A percentile compares a stretch with the other conserved stretches of the same genome.
Conservation (phyloP, 2,113 vertebrate genomes). For the Microcebus griseorufus region DNA sequence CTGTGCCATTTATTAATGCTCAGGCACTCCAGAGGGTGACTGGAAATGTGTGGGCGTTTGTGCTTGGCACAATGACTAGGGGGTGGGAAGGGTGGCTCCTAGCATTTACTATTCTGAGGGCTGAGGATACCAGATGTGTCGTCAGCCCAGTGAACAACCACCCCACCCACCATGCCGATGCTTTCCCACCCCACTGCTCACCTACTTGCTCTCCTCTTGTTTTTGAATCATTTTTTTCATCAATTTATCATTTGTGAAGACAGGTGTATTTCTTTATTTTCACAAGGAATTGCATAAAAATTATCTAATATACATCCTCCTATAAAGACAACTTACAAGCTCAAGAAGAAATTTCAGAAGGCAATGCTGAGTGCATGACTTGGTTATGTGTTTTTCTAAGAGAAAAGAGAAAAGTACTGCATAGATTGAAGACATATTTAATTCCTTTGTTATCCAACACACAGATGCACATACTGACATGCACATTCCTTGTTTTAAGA, state of each 20-base stretch:
- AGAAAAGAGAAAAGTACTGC: neutral
- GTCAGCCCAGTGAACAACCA: no score
- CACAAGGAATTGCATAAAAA: neutral
- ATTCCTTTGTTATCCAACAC: neutral
- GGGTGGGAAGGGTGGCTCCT: neutral
- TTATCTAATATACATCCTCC: neutral
- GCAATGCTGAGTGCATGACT: neutral
- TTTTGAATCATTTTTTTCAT: neutral
- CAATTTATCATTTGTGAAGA: neutral
- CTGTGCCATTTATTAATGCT: neutral
- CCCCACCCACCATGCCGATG: fast-evolving
- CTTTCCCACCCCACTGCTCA: neutral
- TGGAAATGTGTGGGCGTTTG: neutral
- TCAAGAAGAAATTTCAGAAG: neutral
- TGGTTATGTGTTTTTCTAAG: neutral
- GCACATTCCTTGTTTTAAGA: neutral
- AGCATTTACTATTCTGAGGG: neutral
- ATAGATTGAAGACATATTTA: neutral
- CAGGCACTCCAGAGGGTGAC: neutral
- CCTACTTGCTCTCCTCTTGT: neutral
- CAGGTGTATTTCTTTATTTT: neutral
- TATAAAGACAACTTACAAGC: neutral
- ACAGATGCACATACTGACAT: neutral
- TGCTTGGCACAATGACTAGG: neutral
- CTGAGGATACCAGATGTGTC: neutral